phyloP scores from a whole-genome alignment of 2,797 vertebrate species.

The Diglossa cyanea region DNA sequence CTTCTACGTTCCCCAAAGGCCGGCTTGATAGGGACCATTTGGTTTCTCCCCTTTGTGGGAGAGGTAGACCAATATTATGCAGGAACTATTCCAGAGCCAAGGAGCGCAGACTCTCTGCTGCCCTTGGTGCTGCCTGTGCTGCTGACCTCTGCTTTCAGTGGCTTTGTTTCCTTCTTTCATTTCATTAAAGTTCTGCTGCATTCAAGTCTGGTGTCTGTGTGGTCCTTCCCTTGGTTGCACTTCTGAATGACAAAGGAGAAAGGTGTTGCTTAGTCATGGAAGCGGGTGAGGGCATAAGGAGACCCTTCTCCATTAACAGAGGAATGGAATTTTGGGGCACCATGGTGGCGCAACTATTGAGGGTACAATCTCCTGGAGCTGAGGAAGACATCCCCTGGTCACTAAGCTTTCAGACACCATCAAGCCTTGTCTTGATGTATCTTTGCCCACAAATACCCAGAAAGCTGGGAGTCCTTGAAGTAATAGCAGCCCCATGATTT shows the following conservation, averaged over 20 bases:
- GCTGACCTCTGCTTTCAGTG: background rate
- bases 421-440: background rate
- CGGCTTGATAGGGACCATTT: background rate
- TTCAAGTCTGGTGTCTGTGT: background rate
- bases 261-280: background rate
- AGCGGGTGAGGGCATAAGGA: background rate
- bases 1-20: background rate
- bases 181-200: background rate
- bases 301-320: background rate
- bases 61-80: background rate
- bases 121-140: background rate
- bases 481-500: background rate
- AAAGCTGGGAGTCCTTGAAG: background rate
- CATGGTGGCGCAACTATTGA: background rate
- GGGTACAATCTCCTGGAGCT: background rate
- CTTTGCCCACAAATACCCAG: background rate
- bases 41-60: background rate
- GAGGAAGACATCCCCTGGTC: background rate
- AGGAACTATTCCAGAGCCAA: background rate
- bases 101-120: accelerated
- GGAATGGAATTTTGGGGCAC: background rate
- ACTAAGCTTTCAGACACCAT: background rate
- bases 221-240: background rate
- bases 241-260: background rate
- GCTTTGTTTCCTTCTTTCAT: background rate